Conservation (phyloP, 2,888 invertebrate species). For the Fragum whitleyi region DNA sequence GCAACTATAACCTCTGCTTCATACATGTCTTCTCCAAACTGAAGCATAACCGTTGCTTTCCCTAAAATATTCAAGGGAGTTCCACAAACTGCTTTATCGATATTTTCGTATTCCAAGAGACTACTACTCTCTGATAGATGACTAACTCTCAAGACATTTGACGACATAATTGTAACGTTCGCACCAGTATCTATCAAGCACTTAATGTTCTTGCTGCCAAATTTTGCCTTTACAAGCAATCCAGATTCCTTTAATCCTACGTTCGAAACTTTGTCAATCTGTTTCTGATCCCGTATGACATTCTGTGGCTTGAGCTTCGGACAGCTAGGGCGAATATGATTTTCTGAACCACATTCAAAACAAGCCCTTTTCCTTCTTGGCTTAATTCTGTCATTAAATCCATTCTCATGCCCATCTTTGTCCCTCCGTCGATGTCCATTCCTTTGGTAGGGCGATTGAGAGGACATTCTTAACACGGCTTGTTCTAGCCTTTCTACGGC, state of each 20-base stretch:
- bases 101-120: neutral
- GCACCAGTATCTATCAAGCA: conserved; percentile 1
- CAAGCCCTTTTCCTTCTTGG: neutral
- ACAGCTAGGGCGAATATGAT: neutral
- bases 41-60: neutral
- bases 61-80: neutral
- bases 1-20: conserved; percentile 15
- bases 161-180: neutral
- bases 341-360: neutral
- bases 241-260: neutral
- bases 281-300: neutral
- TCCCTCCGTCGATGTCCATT: neutral
- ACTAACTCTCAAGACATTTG: neutral
- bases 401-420: neutral
- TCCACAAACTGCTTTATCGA: neutral
- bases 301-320: neutral
- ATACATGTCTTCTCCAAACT: neutral
- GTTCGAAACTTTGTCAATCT: neutral
- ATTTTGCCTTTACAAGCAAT: neutral
- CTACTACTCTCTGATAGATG: neutral
- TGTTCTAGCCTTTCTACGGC: neutral
- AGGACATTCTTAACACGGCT: neutral
- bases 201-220: neutral
- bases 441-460: neutral
- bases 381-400: neutral